These are phyloP conservation scores for Ameiurus melas DNA, from an alignment of 2,113 vertebrate genomes.

Conservation along the genomic window DNA sequence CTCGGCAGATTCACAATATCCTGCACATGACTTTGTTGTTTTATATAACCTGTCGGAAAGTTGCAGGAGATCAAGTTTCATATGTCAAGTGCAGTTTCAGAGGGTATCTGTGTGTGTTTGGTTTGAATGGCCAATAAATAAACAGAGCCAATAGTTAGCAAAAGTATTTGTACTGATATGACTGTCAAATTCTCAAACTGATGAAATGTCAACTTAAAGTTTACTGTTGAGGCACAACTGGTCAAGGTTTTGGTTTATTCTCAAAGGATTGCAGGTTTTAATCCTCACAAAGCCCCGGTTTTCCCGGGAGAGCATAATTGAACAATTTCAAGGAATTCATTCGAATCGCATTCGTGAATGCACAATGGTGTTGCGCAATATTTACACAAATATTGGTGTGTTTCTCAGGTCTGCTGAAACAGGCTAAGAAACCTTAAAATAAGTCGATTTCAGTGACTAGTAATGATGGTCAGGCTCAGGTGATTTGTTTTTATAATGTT, in stretches of 20 bases:
- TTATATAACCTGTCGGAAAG: constrained; percentile 27
- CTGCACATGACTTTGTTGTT: constrained; percentile 21
- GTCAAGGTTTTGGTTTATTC: background rate
- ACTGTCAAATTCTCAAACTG: background rate
- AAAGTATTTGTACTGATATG: background rate
- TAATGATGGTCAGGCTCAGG: background rate
- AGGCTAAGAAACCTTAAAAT: background rate
- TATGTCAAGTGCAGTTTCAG: background rate
- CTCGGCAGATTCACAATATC: constrained; percentile 18
- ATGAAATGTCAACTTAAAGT: background rate
- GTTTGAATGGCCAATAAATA: background rate
- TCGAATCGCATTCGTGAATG: background rate
- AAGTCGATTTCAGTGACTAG: background rate
- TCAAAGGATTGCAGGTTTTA: background rate
- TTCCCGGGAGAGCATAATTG: background rate
- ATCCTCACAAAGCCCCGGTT: background rate
- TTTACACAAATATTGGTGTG: background rate
- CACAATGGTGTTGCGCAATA: background rate
- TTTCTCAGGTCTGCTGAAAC: background rate
- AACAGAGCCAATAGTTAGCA: background rate
- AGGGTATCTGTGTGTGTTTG: background rate
- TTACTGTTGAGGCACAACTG: background rate
- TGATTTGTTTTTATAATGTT: background rate
- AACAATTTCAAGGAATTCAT: background rate
- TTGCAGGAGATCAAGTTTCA: constrained; percentile 16